Conservation (phyloP, 2,113 vertebrate genomes). For the Pipa parva region DNA sequence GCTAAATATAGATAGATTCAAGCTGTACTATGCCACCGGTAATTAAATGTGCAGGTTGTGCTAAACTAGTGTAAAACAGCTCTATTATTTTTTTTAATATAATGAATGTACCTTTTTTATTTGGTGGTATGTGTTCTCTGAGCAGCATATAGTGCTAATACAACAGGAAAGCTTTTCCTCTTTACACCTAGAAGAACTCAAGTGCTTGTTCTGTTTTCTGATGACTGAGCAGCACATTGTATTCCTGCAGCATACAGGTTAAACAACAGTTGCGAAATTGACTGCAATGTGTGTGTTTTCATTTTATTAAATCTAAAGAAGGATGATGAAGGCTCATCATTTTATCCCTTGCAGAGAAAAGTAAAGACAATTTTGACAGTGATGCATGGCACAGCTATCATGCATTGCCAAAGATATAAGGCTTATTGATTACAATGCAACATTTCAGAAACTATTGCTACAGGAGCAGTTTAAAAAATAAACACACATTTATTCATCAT, state of each 20-base stretch:
- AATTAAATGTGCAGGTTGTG: no score
- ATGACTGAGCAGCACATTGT: background rate
- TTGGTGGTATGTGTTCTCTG: background rate
- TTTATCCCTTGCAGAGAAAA: constrained; percentile 46
- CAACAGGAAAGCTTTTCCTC: no score
- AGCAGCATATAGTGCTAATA: background rate
- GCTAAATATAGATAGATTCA: no score
- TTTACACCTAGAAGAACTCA: no score
- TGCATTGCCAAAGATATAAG: constrained; percentile 47
- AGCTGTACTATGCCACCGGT: no score
- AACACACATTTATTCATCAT: constrained; percentile 20
- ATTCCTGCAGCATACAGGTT: constrained; percentile 23
- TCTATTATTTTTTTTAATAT: no score
- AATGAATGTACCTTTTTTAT: no score
- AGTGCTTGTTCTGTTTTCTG: no score
- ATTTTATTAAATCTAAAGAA: constrained; percentile 42
- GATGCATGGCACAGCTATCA: constrained; percentile 40
- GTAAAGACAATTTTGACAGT: constrained; percentile 42
- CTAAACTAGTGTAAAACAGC: no score
- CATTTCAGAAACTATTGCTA: constrained; percentile 47
- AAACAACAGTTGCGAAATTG: constrained; percentile 33
- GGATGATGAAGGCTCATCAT: constrained; percentile 38
- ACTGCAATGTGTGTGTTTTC: constrained; percentile 21
- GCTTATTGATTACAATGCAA: constrained; percentile 55
- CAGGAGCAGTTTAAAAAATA: constrained; percentile 42